A percentile compares a stretch with the other conserved stretches of the same genome.
Evolutionary conservation across 1,140 invertebrate species (phyloP).

Genomic region (Papilio machaon): DNA sequence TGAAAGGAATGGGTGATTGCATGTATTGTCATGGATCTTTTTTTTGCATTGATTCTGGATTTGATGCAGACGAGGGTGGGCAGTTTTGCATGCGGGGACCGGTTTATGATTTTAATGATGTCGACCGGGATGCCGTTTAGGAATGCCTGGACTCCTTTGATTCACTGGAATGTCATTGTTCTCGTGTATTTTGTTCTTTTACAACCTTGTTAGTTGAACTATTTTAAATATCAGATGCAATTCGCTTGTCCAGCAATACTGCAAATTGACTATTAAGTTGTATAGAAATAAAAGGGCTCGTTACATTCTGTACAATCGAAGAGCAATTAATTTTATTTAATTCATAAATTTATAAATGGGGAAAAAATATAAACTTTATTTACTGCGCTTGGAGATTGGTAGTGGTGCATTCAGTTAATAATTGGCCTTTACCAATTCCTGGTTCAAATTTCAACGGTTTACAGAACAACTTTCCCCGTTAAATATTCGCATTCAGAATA

Average conservation of each 20-base stretch:
- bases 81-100: constrained; percentile 30
- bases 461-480: background rate
- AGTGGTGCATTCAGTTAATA: background rate
- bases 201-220: constrained; percentile 22
- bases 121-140: constrained; percentile 26
- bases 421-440: background rate
- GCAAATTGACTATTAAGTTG: background rate
- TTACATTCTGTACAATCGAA: background rate
- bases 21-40: background rate
- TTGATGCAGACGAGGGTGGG: constrained; percentile 25
- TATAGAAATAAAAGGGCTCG: background rate
- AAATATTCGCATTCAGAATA: background rate
- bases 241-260: background rate
- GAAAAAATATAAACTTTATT: no score
- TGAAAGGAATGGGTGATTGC: background rate
- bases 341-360: no score
- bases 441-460: background rate
- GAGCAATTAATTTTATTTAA: background rate
- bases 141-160: constrained; percentile 31
- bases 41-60: constrained; percentile 7
- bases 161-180: constrained; percentile 34
- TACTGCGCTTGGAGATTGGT: background rate
- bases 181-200: constrained; percentile 23
- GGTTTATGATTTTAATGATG: constrained; percentile 34
- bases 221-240: constrained; percentile 21